phyloP scores from a whole-genome alignment of 2,888 invertebrate genomes.

The Philereme vetulata region DNA sequence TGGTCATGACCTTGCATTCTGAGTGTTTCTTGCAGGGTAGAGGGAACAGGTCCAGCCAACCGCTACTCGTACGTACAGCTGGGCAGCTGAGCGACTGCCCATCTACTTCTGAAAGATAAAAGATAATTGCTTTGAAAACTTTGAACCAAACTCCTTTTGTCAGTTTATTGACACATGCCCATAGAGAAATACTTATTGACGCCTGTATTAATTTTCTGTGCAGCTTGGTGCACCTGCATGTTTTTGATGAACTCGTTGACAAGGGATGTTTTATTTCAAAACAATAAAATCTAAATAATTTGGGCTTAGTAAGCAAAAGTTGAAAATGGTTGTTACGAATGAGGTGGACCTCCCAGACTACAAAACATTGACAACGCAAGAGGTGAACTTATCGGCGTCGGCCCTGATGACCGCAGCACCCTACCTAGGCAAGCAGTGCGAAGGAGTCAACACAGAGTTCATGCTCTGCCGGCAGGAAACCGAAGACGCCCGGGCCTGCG shows the following conservation, averaged over 20 bases:
- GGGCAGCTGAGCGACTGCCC: conserved; percentile 71
- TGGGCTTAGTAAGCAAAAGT: too few relatives aligned
- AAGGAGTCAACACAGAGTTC: conserved; percentile 95
- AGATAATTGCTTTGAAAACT: conserved; percentile 1
- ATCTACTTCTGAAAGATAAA: conserved; percentile 42
- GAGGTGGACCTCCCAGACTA: conserved; percentile 65
- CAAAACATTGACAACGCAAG: conserved; percentile 25
- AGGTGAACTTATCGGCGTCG: conserved; percentile 90
- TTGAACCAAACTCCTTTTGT: not conserved
- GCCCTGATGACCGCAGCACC: conserved; percentile 93
- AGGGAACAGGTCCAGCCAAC: conserved; percentile 81
- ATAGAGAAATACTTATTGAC: too few relatives aligned
- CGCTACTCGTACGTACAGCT: conserved; percentile 75
- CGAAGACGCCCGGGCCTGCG: conserved; percentile 92
- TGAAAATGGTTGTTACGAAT: conserved; percentile 85
- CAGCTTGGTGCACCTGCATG: too few relatives aligned
- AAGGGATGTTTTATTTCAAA: too few relatives aligned
- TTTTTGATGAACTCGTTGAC: not conserved
- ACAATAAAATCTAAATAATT: not conserved
- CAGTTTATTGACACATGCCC: not conserved
- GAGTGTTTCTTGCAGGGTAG: conserved; percentile 79
- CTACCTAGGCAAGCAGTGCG: conserved; percentile 96
- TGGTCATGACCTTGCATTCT: conserved; percentile 83
- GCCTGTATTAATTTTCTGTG: too few relatives aligned
- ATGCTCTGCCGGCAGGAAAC: conserved; percentile 93